A percentile compares a stretch with the other conserved stretches of the same genome.
Conservation (phyloP, 1,140 invertebrate genomes). For the Hyphantria cunea region DNA sequence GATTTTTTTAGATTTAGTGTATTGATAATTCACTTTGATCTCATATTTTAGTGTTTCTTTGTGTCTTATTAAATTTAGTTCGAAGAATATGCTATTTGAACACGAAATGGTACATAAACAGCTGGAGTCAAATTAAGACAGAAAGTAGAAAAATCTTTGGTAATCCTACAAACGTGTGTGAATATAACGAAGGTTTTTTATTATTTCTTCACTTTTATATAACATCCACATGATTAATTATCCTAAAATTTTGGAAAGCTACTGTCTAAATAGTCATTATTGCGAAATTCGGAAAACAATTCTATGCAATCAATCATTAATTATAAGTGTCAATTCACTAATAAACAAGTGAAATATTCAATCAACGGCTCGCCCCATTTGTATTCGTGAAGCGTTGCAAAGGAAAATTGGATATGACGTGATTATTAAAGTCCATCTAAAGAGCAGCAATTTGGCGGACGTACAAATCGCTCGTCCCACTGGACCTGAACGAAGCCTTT, state of each 20-base stretch:
- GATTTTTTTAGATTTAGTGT: conserved; percentile 17
- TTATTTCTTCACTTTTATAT: too few relatives aligned
- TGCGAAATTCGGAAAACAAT: too few relatives aligned
- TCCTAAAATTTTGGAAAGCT: too few relatives aligned
- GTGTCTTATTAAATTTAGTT: too few relatives aligned
- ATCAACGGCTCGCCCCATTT: conserved; percentile 52
- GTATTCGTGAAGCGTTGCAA: conserved; percentile 62
- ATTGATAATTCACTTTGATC: conserved; percentile 6
- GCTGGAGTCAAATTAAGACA: too few relatives aligned
- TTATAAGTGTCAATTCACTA: conserved; percentile 22
- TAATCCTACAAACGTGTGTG: too few relatives aligned
- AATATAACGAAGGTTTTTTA: too few relatives aligned
- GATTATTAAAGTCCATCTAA: conserved; percentile 76
- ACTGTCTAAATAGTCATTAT: too few relatives aligned
- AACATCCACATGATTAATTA: too few relatives aligned
- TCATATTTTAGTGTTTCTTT: neutral
- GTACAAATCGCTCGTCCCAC: conserved; percentile 66
- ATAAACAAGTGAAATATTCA: conserved; percentile 40
- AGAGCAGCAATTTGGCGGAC: conserved; percentile 73
- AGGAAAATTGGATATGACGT: conserved; percentile 78
- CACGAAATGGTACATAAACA: too few relatives aligned
- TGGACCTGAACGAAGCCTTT: conserved; percentile 57
- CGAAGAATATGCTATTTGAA: too few relatives aligned
- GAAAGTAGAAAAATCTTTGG: too few relatives aligned
- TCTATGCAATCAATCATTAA: conserved; percentile 7